These are phyloP conservation scores for Habroteleia sp. DNA, from an alignment of 2,888 invertebrate species.

Conservation along the genomic window DNA sequence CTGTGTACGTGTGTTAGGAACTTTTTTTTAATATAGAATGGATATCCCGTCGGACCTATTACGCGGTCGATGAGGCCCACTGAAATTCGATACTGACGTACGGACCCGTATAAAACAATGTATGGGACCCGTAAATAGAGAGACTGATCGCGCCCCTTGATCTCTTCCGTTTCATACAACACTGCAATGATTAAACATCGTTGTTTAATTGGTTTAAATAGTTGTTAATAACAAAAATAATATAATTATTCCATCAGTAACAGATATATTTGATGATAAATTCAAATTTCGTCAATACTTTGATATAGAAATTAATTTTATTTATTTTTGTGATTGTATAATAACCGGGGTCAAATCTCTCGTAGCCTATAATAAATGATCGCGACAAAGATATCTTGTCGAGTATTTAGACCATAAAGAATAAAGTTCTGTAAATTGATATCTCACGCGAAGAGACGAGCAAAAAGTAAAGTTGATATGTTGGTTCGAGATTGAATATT, in stretches of 20 bases:
- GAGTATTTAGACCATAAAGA: conserved; percentile 21
- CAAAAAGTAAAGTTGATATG: conserved; percentile 52
- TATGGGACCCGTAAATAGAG: conserved; percentile 60
- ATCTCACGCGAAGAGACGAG: conserved; percentile 7
- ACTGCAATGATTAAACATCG: conserved; percentile 6
- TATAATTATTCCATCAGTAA: no score
- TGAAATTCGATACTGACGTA: conserved; percentile 71
- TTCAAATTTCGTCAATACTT: no score
- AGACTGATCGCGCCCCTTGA: conserved; percentile 38
- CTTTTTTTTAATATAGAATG: conserved; percentile 72
- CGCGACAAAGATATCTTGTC: conserved; percentile 10
- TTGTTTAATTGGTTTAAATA: conserved; percentile 1
- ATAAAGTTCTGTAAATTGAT: conserved; percentile 45
- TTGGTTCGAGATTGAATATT: conserved; percentile 57
- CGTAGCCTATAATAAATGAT: no score
- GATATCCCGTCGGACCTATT: conserved; percentile 74
- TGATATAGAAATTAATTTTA: no score
- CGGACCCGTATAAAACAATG: conserved; percentile 69
- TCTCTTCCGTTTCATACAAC: conserved; percentile 18
- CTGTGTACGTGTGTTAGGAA: conserved; percentile 16
- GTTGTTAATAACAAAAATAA: no score
- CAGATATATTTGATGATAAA: no score
- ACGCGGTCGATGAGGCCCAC: conserved; percentile 54
- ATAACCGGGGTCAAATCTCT: no score
- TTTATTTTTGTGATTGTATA: no score